These are phyloP conservation scores for Lepidochitona cinerea DNA, from an alignment of 2,888 invertebrate genomes.

Conservation along the genomic window DNA sequence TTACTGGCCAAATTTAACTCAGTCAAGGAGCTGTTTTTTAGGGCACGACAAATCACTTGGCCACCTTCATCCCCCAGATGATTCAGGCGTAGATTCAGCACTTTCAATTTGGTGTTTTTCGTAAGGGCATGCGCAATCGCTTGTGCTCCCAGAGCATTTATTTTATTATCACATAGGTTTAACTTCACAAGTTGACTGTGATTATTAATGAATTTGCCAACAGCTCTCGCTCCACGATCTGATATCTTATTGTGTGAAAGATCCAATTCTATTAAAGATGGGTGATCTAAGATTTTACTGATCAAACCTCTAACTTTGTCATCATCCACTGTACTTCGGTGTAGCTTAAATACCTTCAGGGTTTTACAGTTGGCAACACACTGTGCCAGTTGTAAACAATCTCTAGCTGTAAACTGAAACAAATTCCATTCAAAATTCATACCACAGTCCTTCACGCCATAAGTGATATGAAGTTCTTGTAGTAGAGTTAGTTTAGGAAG, in stretches of 20 bases:
- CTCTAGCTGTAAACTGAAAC: constrained; percentile 70
- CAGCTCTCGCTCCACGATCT: constrained; percentile 70
- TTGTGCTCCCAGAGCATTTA: constrained; percentile 67
- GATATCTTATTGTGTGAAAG: constrained; percentile 70
- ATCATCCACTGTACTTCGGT: constrained; percentile 69
- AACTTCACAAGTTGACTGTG: constrained; percentile 64
- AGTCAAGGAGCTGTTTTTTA: constrained; percentile 64
- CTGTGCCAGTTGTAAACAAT: constrained; percentile 69
- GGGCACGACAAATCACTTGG: constrained; percentile 66
- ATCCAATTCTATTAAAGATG: constrained; percentile 65
- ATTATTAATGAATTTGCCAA: constrained; percentile 70
- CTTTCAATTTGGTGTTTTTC: constrained; percentile 65
- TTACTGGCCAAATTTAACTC: constrained; percentile 68
- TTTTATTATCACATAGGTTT: constrained; percentile 67
- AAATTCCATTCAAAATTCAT: constrained; percentile 72
- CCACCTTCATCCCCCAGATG: constrained; percentile 71
- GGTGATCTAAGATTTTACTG: constrained; percentile 69
- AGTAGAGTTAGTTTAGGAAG: constrained; percentile 62
- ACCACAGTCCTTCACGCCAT: constrained; percentile 70
- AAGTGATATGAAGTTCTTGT: constrained; percentile 68
- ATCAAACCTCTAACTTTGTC: constrained; percentile 69
- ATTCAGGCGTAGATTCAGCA: constrained; percentile 66
- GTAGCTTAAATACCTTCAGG: constrained; percentile 64
- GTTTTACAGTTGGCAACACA: constrained; percentile 65
- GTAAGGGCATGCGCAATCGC: constrained; percentile 70